Percentiles rank a stretch among this genome's conserved stretches.
phyloP scores from a whole-genome alignment of 2,888 invertebrate genomes.

The Neelides folsomi region DNA sequence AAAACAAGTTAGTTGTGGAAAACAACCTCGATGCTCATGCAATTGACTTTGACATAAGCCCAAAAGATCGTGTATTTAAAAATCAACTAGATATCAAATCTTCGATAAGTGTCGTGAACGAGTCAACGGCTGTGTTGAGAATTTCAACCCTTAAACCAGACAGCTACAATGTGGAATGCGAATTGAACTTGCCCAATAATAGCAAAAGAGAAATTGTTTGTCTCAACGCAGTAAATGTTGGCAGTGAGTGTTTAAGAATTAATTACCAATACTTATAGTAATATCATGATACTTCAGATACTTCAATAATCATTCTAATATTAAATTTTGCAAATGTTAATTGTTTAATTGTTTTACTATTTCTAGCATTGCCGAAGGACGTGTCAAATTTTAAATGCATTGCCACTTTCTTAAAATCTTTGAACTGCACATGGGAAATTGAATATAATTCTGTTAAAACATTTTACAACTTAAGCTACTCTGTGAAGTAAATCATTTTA shows the following conservation, averaged over 20 bases:
- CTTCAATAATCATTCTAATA: too few relatives aligned
- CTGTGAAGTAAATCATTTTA: too few relatives aligned
- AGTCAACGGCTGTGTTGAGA: constrained; percentile 48
- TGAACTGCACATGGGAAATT: constrained; percentile 60
- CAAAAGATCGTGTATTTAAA: too few relatives aligned
- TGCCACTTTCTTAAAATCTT: constrained; percentile 56
- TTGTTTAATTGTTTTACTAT: neutral
- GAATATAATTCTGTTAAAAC: constrained; percentile 48
- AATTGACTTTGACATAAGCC: too few relatives aligned
- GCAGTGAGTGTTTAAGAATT: constrained; percentile 41
- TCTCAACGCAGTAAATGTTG: constrained; percentile 45
- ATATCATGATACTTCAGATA: too few relatives aligned
- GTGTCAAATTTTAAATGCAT: constrained; percentile 59
- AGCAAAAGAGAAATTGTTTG: constrained; percentile 38
- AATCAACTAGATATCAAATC: too few relatives aligned
- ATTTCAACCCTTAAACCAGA: constrained; percentile 46
- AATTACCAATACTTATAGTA: too few relatives aligned
- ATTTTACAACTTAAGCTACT: constrained; percentile 41
- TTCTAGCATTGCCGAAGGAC: constrained; percentile 46
- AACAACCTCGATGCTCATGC: too few relatives aligned
- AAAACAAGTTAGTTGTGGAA: constrained; percentile 32
- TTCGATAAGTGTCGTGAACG: constrained; percentile 45
- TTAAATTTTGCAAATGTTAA: too few relatives aligned
- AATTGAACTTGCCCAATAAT: constrained; percentile 33
- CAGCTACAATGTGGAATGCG: constrained; percentile 46